Conservation (phyloP, 1,140 invertebrate species). For the Temnothorax curvispinosus region DNA sequence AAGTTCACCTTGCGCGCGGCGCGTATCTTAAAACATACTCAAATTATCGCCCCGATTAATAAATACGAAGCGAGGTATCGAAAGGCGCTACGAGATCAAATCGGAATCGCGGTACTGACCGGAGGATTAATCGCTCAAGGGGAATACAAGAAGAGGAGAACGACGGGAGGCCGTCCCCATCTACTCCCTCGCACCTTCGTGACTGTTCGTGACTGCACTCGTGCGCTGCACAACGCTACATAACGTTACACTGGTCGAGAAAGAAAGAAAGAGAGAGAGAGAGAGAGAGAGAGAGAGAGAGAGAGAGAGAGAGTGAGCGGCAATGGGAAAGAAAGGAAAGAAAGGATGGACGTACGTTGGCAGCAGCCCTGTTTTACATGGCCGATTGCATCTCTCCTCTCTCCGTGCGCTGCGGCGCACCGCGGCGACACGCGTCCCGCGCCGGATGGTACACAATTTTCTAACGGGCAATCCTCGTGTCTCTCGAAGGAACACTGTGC, state of each 20-base stretch:
- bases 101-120: slow-evolving; percentile 37
- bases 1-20: neutral
- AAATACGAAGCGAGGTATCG: slow-evolving; percentile 47
- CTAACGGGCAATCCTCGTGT: slow-evolving; percentile 43
- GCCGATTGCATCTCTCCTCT: slow-evolving; percentile 69
- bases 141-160: slow-evolving; percentile 37
- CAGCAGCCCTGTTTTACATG: slow-evolving; percentile 72
- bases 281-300: neutral
- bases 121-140: slow-evolving; percentile 40
- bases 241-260: neutral
- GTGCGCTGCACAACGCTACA: slow-evolving; percentile 15
- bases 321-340: neutral
- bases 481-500: slow-evolving; percentile 7
- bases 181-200: slow-evolving; percentile 47
- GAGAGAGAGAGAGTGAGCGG: neutral
- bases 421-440: slow-evolving; percentile 61
- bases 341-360: slow-evolving; percentile 57
- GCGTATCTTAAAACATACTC: slow-evolving; percentile 13
- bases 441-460: slow-evolving; percentile 53
- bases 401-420: slow-evolving; percentile 43
- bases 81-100: slow-evolving; percentile 50
- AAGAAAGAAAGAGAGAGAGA: neutral
- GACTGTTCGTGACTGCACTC: slow-evolving; percentile 47
- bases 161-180: slow-evolving; percentile 24
- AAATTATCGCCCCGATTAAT: slow-evolving; percentile 52